Evolutionary conservation across 2,113 vertebrate species (phyloP).

Genomic region (Gorsachius goisagi): DNA sequence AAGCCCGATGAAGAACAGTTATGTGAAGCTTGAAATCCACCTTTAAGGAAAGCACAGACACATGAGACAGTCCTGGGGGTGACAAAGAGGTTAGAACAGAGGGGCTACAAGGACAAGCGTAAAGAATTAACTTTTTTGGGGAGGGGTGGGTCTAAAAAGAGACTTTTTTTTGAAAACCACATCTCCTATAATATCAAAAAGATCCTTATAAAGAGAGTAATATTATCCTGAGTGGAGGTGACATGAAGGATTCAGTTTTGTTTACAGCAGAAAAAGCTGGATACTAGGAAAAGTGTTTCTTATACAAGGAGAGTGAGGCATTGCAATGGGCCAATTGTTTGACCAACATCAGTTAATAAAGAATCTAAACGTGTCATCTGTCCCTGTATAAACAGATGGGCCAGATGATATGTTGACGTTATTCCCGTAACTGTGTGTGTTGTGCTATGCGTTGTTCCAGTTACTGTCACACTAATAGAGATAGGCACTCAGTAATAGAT

Average conservation of each 20-base stretch:
- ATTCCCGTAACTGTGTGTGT: not conserved
- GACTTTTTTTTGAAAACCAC: not conserved
- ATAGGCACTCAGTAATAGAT: not conserved
- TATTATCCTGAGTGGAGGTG: not conserved
- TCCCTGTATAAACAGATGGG: not conserved
- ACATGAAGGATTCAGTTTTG: not conserved
- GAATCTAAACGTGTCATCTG: not conserved
- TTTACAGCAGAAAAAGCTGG: not conserved
- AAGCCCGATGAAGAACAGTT: not conserved
- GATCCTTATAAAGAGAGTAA: not conserved
- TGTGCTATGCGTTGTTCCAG: not conserved
- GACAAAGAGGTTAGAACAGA: not conserved
- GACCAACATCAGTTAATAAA: not conserved
- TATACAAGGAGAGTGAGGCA: not conserved
- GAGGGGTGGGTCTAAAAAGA: not conserved
- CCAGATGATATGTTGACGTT: not conserved
- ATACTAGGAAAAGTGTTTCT: not conserved
- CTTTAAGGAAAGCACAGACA: not conserved
- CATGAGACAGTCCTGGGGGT: not conserved
- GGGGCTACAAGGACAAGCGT: not conserved
- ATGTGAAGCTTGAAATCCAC: not conserved
- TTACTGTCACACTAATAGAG: not conserved
- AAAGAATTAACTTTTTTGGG: not conserved
- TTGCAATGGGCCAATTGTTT: not conserved
- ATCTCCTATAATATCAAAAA: not conserved